phyloP scores from a whole-genome alignment of 2,888 invertebrate species.

The Cybosia mesomella region DNA sequence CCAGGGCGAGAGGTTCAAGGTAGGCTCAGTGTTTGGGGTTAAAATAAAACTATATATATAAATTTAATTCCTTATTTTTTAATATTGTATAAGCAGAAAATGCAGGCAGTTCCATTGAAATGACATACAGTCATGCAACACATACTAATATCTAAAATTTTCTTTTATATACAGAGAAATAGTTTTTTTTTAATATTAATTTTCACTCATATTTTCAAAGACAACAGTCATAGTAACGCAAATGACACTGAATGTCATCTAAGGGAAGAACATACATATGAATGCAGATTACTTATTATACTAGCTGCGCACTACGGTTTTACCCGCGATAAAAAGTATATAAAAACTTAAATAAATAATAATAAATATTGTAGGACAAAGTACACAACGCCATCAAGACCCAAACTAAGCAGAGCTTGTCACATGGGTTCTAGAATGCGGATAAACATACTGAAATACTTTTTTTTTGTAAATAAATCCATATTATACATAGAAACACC shows the following conservation, averaged over 20 bases:
- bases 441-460: no score
- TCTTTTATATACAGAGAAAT: slow-evolving; percentile 41
- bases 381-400: no score
- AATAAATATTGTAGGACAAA: no score
- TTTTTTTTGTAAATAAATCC: no score
- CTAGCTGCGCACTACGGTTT: background rate
- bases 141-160: slow-evolving; percentile 18
- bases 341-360: background rate
- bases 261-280: slow-evolving; percentile 1
- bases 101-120: slow-evolving; percentile 13
- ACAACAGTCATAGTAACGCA: background rate
- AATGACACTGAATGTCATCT: background rate
- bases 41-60: slow-evolving; percentile 25
- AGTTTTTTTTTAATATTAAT: slow-evolving; percentile 22
- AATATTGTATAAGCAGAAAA: slow-evolving; percentile 15
- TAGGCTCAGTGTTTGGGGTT: background rate
- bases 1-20: no score
- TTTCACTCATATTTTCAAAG: slow-evolving; percentile 26
- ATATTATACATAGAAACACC: no score
- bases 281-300: background rate
- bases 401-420: no score
- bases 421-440: no score
- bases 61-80: slow-evolving; percentile 41
- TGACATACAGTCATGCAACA: slow-evolving; percentile 5
- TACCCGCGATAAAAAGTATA: background rate